Evolutionary conservation across 2,113 vertebrate species (phyloP), one percentile per base, ranked within the genome.

Genomic region (Oreochromis niloticus): DNA sequence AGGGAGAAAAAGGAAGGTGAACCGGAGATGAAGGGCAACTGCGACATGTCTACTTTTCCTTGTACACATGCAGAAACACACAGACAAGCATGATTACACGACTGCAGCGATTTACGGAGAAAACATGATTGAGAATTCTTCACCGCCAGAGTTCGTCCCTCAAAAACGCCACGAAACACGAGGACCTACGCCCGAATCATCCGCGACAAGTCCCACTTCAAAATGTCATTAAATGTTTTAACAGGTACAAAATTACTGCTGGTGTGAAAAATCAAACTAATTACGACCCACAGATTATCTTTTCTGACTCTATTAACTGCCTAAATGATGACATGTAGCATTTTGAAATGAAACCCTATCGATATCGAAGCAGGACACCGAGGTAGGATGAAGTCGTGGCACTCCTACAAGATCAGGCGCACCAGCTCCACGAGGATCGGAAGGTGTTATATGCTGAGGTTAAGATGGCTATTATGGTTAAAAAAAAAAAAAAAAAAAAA

Each of bases 381-480:
- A 94, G 92, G 93, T 92, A 95, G 91, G 89, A 90, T 86, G 89
- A 86, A 88, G 56, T 68, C 39, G 85, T 88, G 82, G 55, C 22
- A 63, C 86, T 54, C 81, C 68, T 32, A 43, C 39, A 36, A 32
- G 59, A 85, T 68, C 36, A 86, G 86, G 56, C 81, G 46, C 82
- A 81, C 63, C 32, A 50, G 59, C 73, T 54, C 83, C 88, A 55
- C 5, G 71, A 82, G 52, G 80, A 82, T 9, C 32, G 14, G 71
- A 81, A 73, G 85, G 17, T 88, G 80, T 86, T 19, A 52, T 11
- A 82, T 36, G 54, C 34, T 89, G 91, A 94, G 91, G 86, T 92
- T 87, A 54, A 61, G 52, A 78, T 90, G 89, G 90, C 89, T 83
- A 86, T 84, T 11, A 82, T 78, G 84, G 93, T 92, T 93, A 88